phyloP scores from a whole-genome alignment of 2,888 invertebrate genomes.

The Callinectes sapidus region DNA sequence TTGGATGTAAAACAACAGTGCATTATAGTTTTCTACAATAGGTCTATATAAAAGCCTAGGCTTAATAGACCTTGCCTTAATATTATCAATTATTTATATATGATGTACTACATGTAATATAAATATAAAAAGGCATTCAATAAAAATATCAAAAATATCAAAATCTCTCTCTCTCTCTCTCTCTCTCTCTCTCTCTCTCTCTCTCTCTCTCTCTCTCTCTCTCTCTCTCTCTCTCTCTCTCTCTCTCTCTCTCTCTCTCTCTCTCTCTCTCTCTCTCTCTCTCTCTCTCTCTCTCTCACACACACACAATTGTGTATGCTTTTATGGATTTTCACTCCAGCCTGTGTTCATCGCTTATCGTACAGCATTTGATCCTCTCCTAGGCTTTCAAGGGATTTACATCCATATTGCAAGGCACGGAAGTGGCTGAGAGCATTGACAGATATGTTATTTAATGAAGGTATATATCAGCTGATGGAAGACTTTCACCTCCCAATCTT shows the following conservation, averaged over 20 bases:
- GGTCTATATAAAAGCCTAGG: no score
- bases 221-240: conserved; percentile 1
- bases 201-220: no score
- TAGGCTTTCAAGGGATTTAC: neutral
- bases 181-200: no score
- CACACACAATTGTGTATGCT: neutral
- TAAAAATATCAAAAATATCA: no score
- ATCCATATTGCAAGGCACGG: neutral
- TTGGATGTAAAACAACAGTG: no score
- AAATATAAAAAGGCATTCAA: no score
- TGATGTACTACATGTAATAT: no score
- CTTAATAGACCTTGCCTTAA: no score
- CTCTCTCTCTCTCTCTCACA: neutral
- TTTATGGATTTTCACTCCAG: neutral
- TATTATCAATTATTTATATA: no score
- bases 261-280: neutral
- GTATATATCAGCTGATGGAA: neutral
- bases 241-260: conserved; percentile 1
- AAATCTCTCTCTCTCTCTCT: no score
- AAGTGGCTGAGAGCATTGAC: neutral
- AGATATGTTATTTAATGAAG: neutral
- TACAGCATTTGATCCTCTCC: neutral
- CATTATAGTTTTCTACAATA: no score
- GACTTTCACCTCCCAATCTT: neutral
- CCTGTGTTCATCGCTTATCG: neutral